phyloP scores from a whole-genome alignment of 2,113 vertebrate species.

The Solea senegalensis region DNA sequence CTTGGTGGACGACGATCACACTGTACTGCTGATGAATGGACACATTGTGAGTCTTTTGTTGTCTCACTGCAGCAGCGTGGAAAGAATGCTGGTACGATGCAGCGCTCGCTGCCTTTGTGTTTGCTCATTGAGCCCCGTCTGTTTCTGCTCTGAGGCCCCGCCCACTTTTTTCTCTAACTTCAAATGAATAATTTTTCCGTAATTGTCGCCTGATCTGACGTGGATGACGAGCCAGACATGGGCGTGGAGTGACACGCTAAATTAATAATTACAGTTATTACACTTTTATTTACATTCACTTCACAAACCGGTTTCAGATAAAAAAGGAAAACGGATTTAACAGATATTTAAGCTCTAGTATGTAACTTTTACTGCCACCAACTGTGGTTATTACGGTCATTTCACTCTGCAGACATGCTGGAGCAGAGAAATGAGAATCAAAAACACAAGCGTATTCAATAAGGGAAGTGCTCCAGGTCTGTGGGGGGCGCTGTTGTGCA shows the following conservation, averaged over 20 bases:
- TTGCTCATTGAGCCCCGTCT: constrained; percentile 67
- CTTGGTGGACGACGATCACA: constrained; percentile 67
- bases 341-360: too few relatives aligned
- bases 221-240: constrained; percentile 13
- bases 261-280: too few relatives aligned
- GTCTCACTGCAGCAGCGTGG: constrained; percentile 59
- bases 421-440: too few relatives aligned
- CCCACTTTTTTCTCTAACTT: constrained; percentile 30
- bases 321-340: too few relatives aligned
- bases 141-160: constrained; percentile 40
- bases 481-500: too few relatives aligned
- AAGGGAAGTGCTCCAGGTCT: too few relatives aligned
- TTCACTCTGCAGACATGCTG: too few relatives aligned
- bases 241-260: constrained; percentile 2
- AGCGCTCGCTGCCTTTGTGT: constrained; percentile 72
- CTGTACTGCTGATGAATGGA: constrained; percentile 75
- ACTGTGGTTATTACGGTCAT: too few relatives aligned
- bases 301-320: too few relatives aligned
- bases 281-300: too few relatives aligned
- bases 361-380: too few relatives aligned
- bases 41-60: constrained; percentile 73
- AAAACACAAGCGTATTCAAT: too few relatives aligned
- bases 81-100: constrained; percentile 75
- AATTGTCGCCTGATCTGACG: constrained; percentile 39
- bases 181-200: constrained; percentile 56